phyloP scores from a whole-genome alignment of 2,113 vertebrate species.

The Crotophaga sulcirostris region DNA sequence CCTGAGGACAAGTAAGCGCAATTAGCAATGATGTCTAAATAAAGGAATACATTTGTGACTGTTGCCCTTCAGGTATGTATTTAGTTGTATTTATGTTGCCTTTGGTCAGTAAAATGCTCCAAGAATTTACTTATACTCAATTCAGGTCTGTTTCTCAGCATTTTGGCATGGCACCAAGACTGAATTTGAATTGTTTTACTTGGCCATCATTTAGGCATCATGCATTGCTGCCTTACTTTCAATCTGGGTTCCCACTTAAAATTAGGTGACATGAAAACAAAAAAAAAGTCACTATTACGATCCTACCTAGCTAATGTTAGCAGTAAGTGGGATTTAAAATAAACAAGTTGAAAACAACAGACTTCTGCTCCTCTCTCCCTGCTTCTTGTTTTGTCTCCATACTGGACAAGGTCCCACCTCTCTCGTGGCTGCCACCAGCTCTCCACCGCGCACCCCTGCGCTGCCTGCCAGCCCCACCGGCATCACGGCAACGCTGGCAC shows the following conservation, averaged over 20 bases:
- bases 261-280: background rate
- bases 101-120: background rate
- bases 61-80: background rate
- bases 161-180: background rate
- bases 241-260: background rate
- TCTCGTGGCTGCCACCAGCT: background rate
- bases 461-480: background rate
- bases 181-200: background rate
- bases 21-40: background rate
- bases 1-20: background rate
- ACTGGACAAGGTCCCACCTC: conserved; percentile 21
- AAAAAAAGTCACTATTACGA: background rate
- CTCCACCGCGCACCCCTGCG: accelerated
- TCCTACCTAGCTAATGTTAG: background rate
- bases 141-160: background rate
- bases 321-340: background rate
- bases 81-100: background rate
- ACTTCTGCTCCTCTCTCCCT: background rate
- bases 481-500: background rate
- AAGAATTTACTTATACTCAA: background rate
- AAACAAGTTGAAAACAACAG: background rate
- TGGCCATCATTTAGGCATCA: background rate
- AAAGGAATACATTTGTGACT: background rate
- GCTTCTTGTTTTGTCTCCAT: background rate
- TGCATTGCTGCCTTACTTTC: background rate